Conservation (phyloP, 2,888 invertebrate species). For the Cryptosula pallasiana region DNA sequence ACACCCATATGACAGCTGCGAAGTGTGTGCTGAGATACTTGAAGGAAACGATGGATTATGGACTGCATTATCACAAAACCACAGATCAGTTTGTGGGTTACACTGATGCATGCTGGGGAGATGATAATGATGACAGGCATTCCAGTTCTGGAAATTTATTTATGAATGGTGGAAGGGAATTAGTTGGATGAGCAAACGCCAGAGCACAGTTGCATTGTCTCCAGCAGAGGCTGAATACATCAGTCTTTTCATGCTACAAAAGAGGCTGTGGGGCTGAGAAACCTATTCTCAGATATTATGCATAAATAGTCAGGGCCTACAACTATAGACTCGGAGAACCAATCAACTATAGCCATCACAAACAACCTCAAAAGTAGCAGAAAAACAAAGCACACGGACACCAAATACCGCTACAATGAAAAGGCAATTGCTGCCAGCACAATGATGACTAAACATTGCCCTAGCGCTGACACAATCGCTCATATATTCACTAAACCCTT, state of each 20-base stretch:
- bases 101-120: slow-evolving; percentile 40
- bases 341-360: slow-evolving; percentile 31
- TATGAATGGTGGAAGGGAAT: slow-evolving; percentile 28
- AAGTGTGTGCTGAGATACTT: slow-evolving; percentile 29
- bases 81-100: slow-evolving; percentile 30
- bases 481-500: slow-evolving; percentile 26
- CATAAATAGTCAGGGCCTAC: background rate
- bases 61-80: slow-evolving; percentile 3
- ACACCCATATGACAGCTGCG: slow-evolving; percentile 30
- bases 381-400: slow-evolving; percentile 34
- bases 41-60: slow-evolving; percentile 27
- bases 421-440: slow-evolving; percentile 25
- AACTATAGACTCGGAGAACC: slow-evolving; percentile 31
- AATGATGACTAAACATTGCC: slow-evolving; percentile 25
- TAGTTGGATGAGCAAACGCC: slow-evolving; percentile 30
- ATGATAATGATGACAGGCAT: slow-evolving; percentile 34
- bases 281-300: slow-evolving; percentile 28
- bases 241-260: slow-evolving; percentile 21
- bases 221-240: slow-evolving; percentile 4
- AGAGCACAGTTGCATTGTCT: slow-evolving; percentile 37
- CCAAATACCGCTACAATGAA: slow-evolving; percentile 30
- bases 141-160: slow-evolving; percentile 41
- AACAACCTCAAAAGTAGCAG: slow-evolving; percentile 32
- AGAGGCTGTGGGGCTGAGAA: slow-evolving; percentile 30
- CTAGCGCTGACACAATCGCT: slow-evolving; percentile 24